A percentile compares a stretch with the other conserved stretches of the same genome.
These are phyloP conservation scores for Lomographa bimaculata DNA, from an alignment of 2,888 invertebrate genomes.

Conservation along the genomic window DNA sequence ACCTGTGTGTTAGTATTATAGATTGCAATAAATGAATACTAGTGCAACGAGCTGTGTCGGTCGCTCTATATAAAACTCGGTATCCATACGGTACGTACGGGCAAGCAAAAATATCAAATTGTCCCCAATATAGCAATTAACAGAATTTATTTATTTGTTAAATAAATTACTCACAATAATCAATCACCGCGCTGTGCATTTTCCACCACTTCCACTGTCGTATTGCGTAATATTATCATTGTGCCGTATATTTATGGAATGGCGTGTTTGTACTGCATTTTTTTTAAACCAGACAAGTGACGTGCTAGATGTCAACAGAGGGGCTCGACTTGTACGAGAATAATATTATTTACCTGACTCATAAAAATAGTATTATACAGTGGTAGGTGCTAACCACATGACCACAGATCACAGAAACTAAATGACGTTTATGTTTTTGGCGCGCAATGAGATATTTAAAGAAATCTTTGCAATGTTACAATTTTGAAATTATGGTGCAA, in stretches of 20 bases:
- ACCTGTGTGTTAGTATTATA: no score
- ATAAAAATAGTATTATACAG: conserved; percentile 5
- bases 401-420: no score
- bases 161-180: conserved; percentile 21
- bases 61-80: no score
- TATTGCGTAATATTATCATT: conserved; percentile 13
- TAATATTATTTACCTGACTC: conserved; percentile 15
- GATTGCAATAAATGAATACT: no score
- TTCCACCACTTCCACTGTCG: conserved; percentile 15
- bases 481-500: no score
- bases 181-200: conserved; percentile 21
- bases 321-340: conserved; percentile 26
- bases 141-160: no score
- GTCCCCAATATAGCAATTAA: no score
- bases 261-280: conserved; percentile 11
- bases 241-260: conserved; percentile 15
- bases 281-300: conserved; percentile 24
- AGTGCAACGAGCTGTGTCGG: no score
- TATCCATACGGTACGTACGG: no score
- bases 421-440: conserved; percentile 1
- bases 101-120: no score
- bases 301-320: conserved; percentile 24
- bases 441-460: background rate
- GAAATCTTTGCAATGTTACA: no score
- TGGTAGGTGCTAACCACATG: no score